A percentile compares a stretch with the other conserved stretches of the same genome.
These are phyloP conservation scores for Buceros bicornis DNA, from an alignment of 2,797 vertebrate genomes.

Conservation along the genomic window DNA sequence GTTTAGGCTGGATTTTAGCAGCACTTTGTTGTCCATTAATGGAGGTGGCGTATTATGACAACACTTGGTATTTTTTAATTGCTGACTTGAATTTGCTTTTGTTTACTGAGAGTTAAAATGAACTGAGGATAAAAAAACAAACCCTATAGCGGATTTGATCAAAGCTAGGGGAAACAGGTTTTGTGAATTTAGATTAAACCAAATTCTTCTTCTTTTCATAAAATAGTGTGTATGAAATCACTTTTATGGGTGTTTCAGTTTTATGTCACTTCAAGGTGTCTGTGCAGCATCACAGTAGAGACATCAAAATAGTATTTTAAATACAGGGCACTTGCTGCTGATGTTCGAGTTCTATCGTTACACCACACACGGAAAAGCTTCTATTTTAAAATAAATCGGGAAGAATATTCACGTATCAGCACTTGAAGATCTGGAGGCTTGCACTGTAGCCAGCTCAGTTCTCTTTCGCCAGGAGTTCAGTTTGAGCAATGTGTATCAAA, in stretches of 20 bases:
- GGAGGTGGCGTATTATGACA: neutral
- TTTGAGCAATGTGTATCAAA: neutral
- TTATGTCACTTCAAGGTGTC: fast-evolving
- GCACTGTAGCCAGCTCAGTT: neutral
- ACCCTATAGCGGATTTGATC: neutral
- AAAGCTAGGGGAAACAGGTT: neutral
- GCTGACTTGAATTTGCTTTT: neutral
- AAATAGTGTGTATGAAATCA: neutral
- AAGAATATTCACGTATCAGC: neutral
- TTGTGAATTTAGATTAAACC: neutral
- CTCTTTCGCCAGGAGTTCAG: neutral
- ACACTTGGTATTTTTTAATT: neutral
- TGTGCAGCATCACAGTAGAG: neutral
- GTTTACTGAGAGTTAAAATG: neutral
- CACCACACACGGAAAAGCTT: neutral
- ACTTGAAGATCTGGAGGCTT: neutral
- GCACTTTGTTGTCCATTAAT: neutral
- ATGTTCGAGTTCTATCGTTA: neutral
- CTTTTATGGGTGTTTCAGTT: neutral
- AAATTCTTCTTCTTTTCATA: neutral
- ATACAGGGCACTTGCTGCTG: neutral
- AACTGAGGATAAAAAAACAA: neutral
- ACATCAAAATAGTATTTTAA: neutral
- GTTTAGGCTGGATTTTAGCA: neutral
- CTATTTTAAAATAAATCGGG: neutral